Evolutionary conservation across 1,140 invertebrate species (phyloP).

Genomic region (Danaus melanippus): DNA sequence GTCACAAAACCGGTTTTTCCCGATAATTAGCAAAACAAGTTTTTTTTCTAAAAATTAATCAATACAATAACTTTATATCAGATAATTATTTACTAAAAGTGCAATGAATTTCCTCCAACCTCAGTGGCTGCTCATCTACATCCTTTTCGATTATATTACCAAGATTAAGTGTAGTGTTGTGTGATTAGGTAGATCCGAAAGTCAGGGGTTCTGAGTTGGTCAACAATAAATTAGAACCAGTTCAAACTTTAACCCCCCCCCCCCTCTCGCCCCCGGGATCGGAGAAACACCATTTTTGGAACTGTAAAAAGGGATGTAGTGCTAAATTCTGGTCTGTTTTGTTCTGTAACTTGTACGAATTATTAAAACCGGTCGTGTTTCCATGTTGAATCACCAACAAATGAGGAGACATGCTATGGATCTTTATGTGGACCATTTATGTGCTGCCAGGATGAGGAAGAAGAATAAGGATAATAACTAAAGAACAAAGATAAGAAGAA

Average conservation of each 20-base stretch:
- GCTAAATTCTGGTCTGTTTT: no score
- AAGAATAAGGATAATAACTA: not conserved
- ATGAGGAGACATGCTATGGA: not conserved
- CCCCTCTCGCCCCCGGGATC: not conserved
- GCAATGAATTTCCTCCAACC: constrained; percentile 3
- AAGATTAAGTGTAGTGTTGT: constrained; percentile 7
- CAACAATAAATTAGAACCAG: constrained; percentile 7
- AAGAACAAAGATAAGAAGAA: not conserved
- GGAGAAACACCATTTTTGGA: no score
- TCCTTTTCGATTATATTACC: not conserved
- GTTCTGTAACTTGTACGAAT: no score
- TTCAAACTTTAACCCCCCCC: constrained; percentile 3
- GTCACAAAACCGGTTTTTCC: no score
- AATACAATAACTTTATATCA: no score
- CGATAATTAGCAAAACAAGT: no score
- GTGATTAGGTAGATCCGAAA: not conserved
- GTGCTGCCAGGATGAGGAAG: not conserved
- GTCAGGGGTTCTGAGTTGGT: constrained; percentile 3
- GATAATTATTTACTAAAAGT: constrained; percentile 3
- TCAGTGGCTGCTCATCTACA: constrained; percentile 3
- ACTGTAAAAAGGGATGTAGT: no score
- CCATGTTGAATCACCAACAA: not conserved
- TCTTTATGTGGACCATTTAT: not conserved
- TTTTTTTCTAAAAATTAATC: no score
- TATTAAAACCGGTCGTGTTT: not conserved